Evolutionary conservation across 2,888 invertebrate species (phyloP).

Genomic region (Drosophila parthenogenetica): DNA sequence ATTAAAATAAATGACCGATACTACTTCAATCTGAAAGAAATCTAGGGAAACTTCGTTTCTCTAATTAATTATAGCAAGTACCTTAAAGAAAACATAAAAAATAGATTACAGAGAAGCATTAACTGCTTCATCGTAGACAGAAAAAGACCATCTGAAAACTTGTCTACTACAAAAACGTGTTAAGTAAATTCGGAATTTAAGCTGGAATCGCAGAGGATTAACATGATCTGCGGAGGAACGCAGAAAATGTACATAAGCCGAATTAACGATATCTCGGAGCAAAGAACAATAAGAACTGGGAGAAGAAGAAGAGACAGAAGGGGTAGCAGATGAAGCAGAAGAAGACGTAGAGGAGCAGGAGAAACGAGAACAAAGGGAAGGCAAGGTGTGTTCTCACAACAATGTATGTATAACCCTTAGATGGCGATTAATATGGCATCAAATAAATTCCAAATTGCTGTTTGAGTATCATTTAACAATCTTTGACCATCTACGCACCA

Average conservation of each 20-base stretch:
- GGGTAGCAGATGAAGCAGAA: no score
- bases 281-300: constrained; percentile 1
- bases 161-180: constrained; percentile 22
- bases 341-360: neutral
- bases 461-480: constrained; percentile 78
- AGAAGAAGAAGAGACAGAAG: neutral
- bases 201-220: constrained; percentile 17
- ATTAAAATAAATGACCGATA: no score
- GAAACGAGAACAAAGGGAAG: constrained; percentile 14
- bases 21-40: no score
- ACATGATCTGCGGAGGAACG: constrained; percentile 22
- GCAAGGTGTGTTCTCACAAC: constrained; percentile 63
- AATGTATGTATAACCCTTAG: constrained; percentile 68
- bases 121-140: neutral
- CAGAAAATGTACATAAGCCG: constrained; percentile 18
- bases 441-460: constrained; percentile 78
- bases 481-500: constrained; percentile 69
- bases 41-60: no score
- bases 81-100: neutral
- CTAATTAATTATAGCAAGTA: constrained; percentile 1
- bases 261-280: constrained; percentile 18
- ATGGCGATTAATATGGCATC: constrained; percentile 75
- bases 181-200: constrained; percentile 12
- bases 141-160: constrained; percentile 5
- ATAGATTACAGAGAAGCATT: neutral